Percentiles rank a stretch among this genome's conserved stretches.
phyloP scores from a whole-genome alignment of 2,888 invertebrate genomes.

The Alloscopus bannaensis region DNA sequence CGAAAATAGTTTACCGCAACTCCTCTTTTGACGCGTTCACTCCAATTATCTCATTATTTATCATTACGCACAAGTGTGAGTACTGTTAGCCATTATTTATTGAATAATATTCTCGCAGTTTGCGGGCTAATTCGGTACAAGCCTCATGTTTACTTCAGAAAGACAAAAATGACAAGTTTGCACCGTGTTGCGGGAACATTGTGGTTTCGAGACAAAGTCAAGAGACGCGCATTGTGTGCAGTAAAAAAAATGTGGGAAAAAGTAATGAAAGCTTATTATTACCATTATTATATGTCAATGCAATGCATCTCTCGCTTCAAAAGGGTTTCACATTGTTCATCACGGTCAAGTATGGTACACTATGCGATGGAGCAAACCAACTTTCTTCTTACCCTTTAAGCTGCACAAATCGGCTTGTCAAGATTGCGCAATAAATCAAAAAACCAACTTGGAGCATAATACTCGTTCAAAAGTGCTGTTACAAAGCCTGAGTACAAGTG shows the following conservation, averaged over 20 bases:
- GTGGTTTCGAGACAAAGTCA: neutral
- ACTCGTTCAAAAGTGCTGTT: too few relatives aligned
- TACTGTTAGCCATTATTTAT: conserved; percentile 19
- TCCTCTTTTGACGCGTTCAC: conserved; percentile 8
- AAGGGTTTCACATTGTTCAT: neutral
- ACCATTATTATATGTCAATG: conserved; percentile 29
- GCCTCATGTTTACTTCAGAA: too few relatives aligned
- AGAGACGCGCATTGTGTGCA: too few relatives aligned
- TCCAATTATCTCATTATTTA: conserved; percentile 35
- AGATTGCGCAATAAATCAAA: conserved; percentile 1
- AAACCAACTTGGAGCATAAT: neutral
- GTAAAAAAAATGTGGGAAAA: conserved; percentile 25
- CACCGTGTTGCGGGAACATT: too few relatives aligned
- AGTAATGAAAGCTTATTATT: conserved; percentile 31
- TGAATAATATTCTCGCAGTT: neutral
- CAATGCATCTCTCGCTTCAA: neutral
- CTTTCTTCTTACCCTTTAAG: too few relatives aligned
- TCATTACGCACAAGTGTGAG: conserved; percentile 17
- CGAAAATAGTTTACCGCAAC: conserved; percentile 25
- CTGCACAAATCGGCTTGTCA: conserved; percentile 6
- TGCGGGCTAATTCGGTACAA: too few relatives aligned
- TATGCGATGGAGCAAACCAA: neutral
- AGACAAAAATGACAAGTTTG: too few relatives aligned
- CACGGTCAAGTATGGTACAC: too few relatives aligned
- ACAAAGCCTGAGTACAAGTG: too few relatives aligned